Evolutionary conservation across 2,888 invertebrate species (phyloP).

Genomic region (Elysia crispata): DNA sequence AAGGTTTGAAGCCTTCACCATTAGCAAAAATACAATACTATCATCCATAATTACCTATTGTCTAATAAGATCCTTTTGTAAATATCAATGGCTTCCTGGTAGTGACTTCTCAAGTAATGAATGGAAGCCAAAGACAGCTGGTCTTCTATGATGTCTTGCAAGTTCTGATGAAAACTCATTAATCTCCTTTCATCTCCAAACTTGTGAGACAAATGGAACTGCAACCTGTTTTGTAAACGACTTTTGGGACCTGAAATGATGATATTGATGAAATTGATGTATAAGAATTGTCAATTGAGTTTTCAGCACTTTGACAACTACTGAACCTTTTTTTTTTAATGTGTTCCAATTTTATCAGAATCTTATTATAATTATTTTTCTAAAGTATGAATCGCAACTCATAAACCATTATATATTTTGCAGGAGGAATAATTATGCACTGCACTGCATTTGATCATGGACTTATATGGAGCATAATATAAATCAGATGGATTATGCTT

Average conservation of each 20-base stretch:
- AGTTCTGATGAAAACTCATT: constrained; percentile 88
- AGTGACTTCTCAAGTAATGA: constrained; percentile 96
- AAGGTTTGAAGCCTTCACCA: too few relatives aligned
- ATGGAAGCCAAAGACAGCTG: constrained; percentile 96
- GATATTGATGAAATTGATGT: too few relatives aligned
- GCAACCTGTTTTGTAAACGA: constrained; percentile 86
- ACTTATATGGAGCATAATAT: too few relatives aligned
- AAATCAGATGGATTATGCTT: too few relatives aligned
- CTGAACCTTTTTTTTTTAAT: not conserved
- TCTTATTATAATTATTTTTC: not conserved
- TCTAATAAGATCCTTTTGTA: constrained; percentile 95
- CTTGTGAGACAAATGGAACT: constrained; percentile 96
- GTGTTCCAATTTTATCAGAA: not conserved
- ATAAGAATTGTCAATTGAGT: too few relatives aligned
- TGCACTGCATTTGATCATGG: too few relatives aligned
- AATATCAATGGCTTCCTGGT: constrained; percentile 98
- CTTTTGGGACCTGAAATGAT: constrained; percentile 77
- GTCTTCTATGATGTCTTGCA: constrained; percentile 94
- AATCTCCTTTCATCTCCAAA: constrained; percentile 90
- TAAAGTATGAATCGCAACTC: too few relatives aligned
- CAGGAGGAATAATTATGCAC: too few relatives aligned
- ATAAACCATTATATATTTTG: too few relatives aligned
- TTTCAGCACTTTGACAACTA: too few relatives aligned
- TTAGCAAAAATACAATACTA: not conserved
- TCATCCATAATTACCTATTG: constrained; percentile 85